These are phyloP conservation scores for Thumatha senex DNA, from an alignment of 2,888 invertebrate genomes.

Conservation along the genomic window DNA sequence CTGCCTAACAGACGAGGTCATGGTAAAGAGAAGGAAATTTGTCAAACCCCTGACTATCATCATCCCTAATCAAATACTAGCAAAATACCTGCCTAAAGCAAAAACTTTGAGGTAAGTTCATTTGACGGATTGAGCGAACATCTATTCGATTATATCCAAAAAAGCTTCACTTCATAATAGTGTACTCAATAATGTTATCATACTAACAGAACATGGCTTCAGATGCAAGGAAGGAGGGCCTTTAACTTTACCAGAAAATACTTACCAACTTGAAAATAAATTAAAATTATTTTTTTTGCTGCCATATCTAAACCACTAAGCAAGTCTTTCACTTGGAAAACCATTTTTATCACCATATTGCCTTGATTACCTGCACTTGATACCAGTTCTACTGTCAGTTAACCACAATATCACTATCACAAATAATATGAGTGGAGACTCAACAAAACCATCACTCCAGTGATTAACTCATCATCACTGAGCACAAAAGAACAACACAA, in stretches of 20 bases:
- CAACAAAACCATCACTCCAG: conserved; percentile 26
- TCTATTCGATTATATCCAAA: too few relatives aligned
- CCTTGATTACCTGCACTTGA: conserved; percentile 27
- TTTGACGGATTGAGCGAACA: too few relatives aligned
- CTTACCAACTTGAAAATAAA: conserved; percentile 23
- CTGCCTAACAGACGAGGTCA: too few relatives aligned
- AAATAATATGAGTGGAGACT: conserved; percentile 26
- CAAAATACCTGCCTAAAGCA: too few relatives aligned
- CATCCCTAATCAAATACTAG: too few relatives aligned
- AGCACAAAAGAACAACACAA: conserved; percentile 37
- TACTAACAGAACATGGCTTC: conserved; percentile 3
- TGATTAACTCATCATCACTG: conserved; percentile 26
- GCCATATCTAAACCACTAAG: conserved; percentile 27
- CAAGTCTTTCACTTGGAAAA: conserved; percentile 18
- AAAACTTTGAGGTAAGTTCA: too few relatives aligned
- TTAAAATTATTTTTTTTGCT: neutral
- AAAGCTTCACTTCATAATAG: too few relatives aligned
- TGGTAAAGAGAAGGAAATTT: too few relatives aligned
- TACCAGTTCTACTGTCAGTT: conserved; percentile 22
- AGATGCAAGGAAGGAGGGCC: conserved; percentile 18
- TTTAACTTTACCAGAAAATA: conserved; percentile 23
- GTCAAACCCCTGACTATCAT: too few relatives aligned
- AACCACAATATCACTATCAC: conserved; percentile 36
- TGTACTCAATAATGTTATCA: too few relatives aligned
- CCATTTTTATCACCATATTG: conserved; percentile 19